Evolutionary conservation across 2,888 invertebrate genomes (phyloP).

Genomic region (Calephelis perditalis): DNA sequence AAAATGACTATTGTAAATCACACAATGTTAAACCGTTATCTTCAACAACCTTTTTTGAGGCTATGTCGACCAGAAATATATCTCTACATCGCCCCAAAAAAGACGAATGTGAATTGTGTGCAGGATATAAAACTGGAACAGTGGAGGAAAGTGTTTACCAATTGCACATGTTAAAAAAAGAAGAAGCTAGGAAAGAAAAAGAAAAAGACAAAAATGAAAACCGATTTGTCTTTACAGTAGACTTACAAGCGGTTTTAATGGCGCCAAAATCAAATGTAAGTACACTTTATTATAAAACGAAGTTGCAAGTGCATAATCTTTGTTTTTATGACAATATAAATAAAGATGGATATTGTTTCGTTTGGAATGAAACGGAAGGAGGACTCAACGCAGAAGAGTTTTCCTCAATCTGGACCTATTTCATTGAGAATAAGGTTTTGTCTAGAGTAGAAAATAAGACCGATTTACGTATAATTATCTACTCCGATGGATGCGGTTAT

Average conservation of each 20-base stretch:
- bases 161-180: not conserved
- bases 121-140: not conserved
- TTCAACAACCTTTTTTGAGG: not conserved
- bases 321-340: slow-evolving; percentile 7
- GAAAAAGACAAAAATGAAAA: not conserved
- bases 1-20: no score
- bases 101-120: not conserved
- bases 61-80: not conserved
- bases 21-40: not conserved
- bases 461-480: not conserved
- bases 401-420: slow-evolving; percentile 6
- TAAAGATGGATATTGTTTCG: slow-evolving; percentile 5
- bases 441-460: not conserved
- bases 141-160: not conserved
- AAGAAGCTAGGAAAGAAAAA: not conserved
- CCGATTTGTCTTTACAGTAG: not conserved
- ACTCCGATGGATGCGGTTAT: no score
- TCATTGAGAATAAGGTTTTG: slow-evolving; percentile 5
- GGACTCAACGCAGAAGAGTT: slow-evolving; percentile 8
- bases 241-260: not conserved
- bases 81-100: not conserved
- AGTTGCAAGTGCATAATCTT: slow-evolving; percentile 11
- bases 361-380: slow-evolving; percentile 3
- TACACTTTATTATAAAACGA: slow-evolving; percentile 8
- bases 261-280: not conserved